Conservation (phyloP, 2,797 vertebrate genomes). For the Coreius guichenoti region DNA sequence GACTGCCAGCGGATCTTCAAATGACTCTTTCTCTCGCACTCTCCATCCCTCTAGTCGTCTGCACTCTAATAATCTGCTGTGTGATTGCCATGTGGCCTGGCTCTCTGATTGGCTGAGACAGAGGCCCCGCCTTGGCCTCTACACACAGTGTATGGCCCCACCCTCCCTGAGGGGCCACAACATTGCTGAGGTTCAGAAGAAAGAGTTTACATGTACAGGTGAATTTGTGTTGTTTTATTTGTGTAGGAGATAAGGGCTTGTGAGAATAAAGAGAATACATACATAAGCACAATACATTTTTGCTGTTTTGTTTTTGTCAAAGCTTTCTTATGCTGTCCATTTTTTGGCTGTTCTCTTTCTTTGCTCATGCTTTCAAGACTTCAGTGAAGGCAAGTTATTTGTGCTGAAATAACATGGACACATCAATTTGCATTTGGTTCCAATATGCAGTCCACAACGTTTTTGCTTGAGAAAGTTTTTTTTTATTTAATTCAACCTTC, state of each 20-base stretch:
- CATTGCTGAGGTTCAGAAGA: conserved; percentile 95
- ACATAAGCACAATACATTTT: background rate
- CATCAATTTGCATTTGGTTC: conserved; percentile 17
- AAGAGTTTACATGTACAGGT: conserved; percentile 95
- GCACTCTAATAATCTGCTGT: conserved; percentile 96
- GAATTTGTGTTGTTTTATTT: conserved; percentile 59
- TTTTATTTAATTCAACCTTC: background rate
- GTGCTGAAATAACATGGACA: background rate
- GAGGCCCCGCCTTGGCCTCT: conserved; percentile 93
- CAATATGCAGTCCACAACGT: background rate
- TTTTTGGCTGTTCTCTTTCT: conserved; percentile 61
- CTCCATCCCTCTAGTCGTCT: conserved; percentile 82
- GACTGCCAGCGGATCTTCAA: background rate
- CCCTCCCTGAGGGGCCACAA: conserved; percentile 93
- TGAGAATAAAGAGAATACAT: conserved; percentile 16
- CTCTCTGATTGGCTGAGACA: conserved; percentile 97
- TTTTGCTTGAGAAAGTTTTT: background rate
- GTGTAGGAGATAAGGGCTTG: conserved; percentile 48
- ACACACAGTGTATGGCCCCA: conserved; percentile 95
- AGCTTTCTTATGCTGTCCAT: background rate
- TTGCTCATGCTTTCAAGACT: conserved; percentile 84
- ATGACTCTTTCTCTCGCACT: conserved; percentile 16
- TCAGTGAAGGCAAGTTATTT: conserved; percentile 90
- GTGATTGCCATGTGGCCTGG: conserved; percentile 97
- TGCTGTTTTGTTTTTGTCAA: conserved; percentile 50